phyloP scores from a whole-genome alignment of 2,888 invertebrate species.

The Pterostichus niger region DNA sequence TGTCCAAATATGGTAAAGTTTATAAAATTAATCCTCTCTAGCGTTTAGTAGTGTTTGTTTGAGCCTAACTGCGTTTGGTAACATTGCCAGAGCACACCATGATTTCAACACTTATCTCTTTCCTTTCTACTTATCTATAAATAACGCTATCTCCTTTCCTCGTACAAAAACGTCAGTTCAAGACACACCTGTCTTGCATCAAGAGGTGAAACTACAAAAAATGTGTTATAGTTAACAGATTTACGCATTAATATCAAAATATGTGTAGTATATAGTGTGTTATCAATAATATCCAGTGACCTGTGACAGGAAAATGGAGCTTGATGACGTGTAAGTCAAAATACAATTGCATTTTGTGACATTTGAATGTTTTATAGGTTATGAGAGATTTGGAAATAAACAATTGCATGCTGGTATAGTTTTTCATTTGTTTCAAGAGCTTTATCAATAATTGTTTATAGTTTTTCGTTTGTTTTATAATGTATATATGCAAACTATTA shows the following conservation, averaged over 20 bases:
- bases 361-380: slow-evolving; percentile 10
- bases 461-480: too few relatives aligned
- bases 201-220: slow-evolving; percentile 6
- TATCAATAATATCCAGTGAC: background rate
- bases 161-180: background rate
- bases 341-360: background rate
- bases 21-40: too few relatives aligned
- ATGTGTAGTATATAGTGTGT: background rate
- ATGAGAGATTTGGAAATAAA: background rate
- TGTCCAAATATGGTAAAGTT: too few relatives aligned
- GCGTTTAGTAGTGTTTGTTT: background rate
- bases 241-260: background rate
- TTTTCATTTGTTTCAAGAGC: too few relatives aligned
- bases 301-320: background rate
- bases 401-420: background rate
- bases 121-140: background rate
- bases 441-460: too few relatives aligned
- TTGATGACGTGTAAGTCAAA: slow-evolving; percentile 31
- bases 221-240: background rate
- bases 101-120: background rate
- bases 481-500: too few relatives aligned
- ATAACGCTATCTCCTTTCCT: background rate
- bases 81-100: background rate
- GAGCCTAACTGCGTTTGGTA: background rate
- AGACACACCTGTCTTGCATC: slow-evolving; percentile 25